These are phyloP conservation scores for Alethe castanea DNA, from an alignment of 2,113 vertebrate genomes.

Conservation along the genomic window DNA sequence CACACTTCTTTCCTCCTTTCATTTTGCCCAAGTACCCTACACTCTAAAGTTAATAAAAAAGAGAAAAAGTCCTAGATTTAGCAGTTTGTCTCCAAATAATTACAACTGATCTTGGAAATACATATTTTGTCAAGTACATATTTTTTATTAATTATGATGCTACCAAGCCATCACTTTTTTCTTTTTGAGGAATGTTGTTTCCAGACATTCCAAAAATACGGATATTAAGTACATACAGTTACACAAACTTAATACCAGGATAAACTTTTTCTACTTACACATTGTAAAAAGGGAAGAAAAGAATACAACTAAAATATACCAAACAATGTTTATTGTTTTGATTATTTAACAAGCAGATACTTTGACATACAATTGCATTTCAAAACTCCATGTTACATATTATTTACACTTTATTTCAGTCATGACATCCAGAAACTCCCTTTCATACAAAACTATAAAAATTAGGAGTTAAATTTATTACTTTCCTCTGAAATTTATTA, in stretches of 20 bases:
- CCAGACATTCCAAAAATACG: not conserved
- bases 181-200: not conserved
- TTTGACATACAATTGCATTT: not conserved
- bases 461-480: not conserved
- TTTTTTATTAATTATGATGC: not conserved
- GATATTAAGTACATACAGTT: rapidly evolving
- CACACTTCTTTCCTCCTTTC: not conserved
- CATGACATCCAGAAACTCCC: not conserved
- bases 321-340: not conserved
- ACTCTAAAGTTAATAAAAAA: not conserved
- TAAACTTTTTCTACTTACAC: not conserved
- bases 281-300: not conserved
- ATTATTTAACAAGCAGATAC: not conserved
- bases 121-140: not conserved
- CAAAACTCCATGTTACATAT: not conserved
- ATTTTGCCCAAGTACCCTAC: not conserved
- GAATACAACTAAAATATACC: not conserved
- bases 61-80: not conserved
- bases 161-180: not conserved
- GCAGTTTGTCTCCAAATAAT: not conserved
- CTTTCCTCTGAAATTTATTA: not conserved
- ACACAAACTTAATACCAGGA: not conserved
- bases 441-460: not conserved
- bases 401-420: not conserved
- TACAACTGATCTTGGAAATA: not conserved